Evolutionary conservation across 2,113 vertebrate genomes (phyloP).

Genomic region (Anas platyrhynchos): DNA sequence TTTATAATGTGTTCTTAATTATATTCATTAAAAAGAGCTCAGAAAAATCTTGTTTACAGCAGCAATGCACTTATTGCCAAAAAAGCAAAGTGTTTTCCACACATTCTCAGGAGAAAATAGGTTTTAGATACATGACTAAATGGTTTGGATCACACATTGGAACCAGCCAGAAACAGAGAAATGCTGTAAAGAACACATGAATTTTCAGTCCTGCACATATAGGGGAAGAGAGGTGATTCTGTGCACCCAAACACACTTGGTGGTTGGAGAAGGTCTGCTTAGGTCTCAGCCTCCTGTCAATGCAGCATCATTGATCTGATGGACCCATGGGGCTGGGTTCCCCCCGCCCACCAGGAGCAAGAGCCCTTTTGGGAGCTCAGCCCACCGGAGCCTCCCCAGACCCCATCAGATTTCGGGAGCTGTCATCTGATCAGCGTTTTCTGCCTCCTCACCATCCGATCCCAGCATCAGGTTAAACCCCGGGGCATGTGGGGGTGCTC

Average conservation of each 20-base stretch:
- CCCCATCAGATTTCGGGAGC: not conserved
- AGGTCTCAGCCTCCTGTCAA: not conserved
- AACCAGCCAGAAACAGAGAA: not conserved
- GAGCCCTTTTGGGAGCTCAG: not conserved
- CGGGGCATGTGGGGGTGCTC: rapidly evolving
- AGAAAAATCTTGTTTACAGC: conserved; percentile 29
- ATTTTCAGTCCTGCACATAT: not conserved
- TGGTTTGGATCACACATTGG: not conserved
- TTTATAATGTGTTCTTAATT: conserved; percentile 43
- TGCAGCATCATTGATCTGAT: rapidly evolving
- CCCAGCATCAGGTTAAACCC: rapidly evolving
- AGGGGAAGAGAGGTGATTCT: not conserved
- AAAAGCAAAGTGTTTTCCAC: not conserved
- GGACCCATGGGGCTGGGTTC: not conserved
- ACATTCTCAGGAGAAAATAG: not conserved
- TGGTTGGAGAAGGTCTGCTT: not conserved
- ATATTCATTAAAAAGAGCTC: conserved; percentile 34
- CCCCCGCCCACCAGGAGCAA: not conserved
- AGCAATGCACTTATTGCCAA: not conserved
- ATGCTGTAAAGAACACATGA: not conserved
- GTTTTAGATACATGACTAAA: not conserved
- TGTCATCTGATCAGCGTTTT: not conserved
- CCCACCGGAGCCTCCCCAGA: rapidly evolving
- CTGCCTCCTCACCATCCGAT: not conserved
- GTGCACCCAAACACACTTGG: rapidly evolving